Evolutionary conservation across 2,888 invertebrate genomes (phyloP).

Genomic region (Aphodius granarius): DNA sequence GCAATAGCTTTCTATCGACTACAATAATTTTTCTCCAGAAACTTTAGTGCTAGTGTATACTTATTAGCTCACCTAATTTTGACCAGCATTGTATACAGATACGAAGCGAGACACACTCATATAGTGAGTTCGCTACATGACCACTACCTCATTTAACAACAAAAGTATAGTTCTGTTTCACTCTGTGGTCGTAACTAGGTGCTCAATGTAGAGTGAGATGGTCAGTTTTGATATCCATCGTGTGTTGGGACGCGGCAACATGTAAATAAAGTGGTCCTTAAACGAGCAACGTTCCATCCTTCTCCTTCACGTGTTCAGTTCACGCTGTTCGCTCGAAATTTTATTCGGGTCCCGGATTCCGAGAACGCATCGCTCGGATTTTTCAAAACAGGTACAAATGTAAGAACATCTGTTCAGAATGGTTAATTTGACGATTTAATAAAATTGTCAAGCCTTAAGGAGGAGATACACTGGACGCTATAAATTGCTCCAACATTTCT

Average conservation of each 20-base stretch:
- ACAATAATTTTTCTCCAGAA: too few species aligned
- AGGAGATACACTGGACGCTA: slow-evolving; percentile 15
- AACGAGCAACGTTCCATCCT: slow-evolving; percentile 2
- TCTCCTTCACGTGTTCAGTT: slow-evolving; percentile 3
- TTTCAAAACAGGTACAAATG: slow-evolving; percentile 49
- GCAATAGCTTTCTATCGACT: too few species aligned
- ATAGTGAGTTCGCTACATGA: slow-evolving; percentile 23
- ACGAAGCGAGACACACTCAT: slow-evolving; percentile 28
- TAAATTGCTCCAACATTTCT: neutral
- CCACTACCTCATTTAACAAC: slow-evolving; percentile 41
- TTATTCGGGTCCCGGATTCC: slow-evolving; percentile 42
- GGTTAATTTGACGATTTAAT: slow-evolving; percentile 44
- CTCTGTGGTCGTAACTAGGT: neutral
- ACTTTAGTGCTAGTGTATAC: too few species aligned
- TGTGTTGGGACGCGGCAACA: slow-evolving; percentile 35
- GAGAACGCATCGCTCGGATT: slow-evolving; percentile 48
- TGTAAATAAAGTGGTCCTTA: slow-evolving; percentile 38
- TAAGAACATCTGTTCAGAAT: slow-evolving; percentile 42
- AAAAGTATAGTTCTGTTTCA: slow-evolving; percentile 27
- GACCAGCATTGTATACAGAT: neutral
- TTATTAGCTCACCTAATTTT: neutral
- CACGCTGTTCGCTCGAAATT: slow-evolving; percentile 34
- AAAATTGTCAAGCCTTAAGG: slow-evolving; percentile 41
- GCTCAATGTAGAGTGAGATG: slow-evolving; percentile 28
- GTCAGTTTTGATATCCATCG: slow-evolving; percentile 39